Percentiles rank a stretch among this genome's conserved stretches.
These are phyloP conservation scores for Maniola hyperantus DNA, from an alignment of 2,888 invertebrate genomes.

Conservation along the genomic window DNA sequence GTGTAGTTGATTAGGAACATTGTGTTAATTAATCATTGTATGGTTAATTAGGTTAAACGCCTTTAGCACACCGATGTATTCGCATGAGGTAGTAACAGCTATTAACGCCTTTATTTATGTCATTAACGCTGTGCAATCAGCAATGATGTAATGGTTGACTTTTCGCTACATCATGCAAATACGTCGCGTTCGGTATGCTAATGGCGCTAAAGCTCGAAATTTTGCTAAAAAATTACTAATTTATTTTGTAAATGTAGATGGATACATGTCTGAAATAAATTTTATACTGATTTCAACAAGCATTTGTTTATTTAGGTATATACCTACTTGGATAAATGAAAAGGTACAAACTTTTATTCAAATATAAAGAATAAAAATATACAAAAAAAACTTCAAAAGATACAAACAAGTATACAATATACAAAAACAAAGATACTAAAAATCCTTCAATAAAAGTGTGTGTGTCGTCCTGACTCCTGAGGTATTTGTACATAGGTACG, in stretches of 20 bases:
- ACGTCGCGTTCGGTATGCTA: too few relatives aligned
- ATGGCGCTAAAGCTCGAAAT: constrained; percentile 5
- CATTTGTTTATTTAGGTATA: too few relatives aligned
- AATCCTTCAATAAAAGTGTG: too few relatives aligned
- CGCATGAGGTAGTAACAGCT: too few relatives aligned
- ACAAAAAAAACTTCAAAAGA: not conserved
- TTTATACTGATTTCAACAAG: constrained; percentile 36
- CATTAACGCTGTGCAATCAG: too few relatives aligned
- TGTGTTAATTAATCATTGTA: constrained; percentile 33
- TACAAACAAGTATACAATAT: too few relatives aligned
- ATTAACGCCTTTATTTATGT: too few relatives aligned
- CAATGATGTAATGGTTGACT: too few relatives aligned
- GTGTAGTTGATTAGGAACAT: constrained; percentile 25
- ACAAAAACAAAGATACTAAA: not conserved
- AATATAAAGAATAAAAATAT: not conserved
- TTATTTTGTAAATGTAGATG: constrained; percentile 47
- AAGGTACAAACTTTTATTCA: not conserved
- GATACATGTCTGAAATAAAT: constrained; percentile 44
- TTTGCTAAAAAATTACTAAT: constrained; percentile 44
- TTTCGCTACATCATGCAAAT: too few relatives aligned
- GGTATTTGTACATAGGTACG: too few relatives aligned
- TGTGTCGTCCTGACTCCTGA: too few relatives aligned
- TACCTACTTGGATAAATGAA: constrained; percentile 25
- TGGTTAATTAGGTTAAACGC: not conserved
- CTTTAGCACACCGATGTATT: too few relatives aligned